Evolutionary conservation across 37 sponge, comb jelly and placozoan genomes (phyloP), one percentile per base, ranked within the genome.

Genomic region (Halisarca cf. caerulea): DNA sequence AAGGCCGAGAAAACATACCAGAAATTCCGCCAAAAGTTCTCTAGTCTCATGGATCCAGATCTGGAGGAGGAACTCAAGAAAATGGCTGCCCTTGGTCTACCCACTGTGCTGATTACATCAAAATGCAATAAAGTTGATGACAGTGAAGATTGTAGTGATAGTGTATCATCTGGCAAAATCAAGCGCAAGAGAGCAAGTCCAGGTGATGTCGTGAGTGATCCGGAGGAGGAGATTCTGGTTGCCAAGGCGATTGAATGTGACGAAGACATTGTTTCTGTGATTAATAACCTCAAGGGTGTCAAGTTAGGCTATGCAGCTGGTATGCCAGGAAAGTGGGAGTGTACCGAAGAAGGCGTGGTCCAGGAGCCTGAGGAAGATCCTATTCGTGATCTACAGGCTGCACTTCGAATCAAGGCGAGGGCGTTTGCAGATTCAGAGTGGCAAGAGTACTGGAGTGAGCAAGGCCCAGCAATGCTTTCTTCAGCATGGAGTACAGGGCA

Each of bases 251-350:
- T 74, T 23, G 77, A 74, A 25, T 74, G 45, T 43, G 45, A 38
- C 23, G 77, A 74, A n/a, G 77, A 74, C 77, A 74, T 74, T 25
- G 77, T 43, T 17, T 40, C 77, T 23, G 77, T 74, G 42, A 43
- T 74, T 11, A 74, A 74, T 44, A 74, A 74, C 44, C 77, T 74
- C 9, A 40, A 78, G 23, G 89, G 71, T 23, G 92, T 92, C 59
- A 55, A 55, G 35, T 35, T 8, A 38, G 92, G 92, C 32, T 81
- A 68, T 44, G 89, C 83, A 36, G 79, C 92, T 55, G 92, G 92
- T 5, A 72, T 85, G 89, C 92, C 92, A 24, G 89, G 92, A 7
- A 59, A 64, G 20, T 92, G 92, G 92, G 85, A 69, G 14, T 14
- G 54, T 27, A 57, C 62, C 23, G 42, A 66, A 32, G 53, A n/a